A percentile compares a stretch with the other conserved stretches of the same genome.
These are phyloP conservation scores for Plestiodon gilberti DNA, from an alignment of 2,113 vertebrate species.

Conservation along the genomic window DNA sequence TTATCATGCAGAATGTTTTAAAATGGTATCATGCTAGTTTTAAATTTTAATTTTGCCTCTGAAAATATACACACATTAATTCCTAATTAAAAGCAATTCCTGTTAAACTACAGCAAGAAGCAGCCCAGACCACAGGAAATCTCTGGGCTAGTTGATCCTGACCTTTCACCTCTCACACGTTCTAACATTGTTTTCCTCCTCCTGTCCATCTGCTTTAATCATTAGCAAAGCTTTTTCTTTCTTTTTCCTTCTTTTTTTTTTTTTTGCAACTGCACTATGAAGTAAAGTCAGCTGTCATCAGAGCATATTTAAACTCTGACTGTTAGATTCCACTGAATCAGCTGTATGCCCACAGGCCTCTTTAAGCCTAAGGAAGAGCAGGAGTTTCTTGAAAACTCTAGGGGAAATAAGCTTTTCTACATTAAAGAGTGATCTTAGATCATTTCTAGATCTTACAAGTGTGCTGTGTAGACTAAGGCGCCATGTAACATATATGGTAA, in stretches of 20 bases:
- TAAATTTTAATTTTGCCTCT: conserved; percentile 66
- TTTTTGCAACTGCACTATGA: conserved; percentile 73
- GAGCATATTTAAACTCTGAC: conserved; percentile 80
- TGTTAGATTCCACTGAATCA: conserved; percentile 79
- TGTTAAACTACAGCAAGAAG: conserved; percentile 73
- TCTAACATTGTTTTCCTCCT: conserved; percentile 80
- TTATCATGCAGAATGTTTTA: neutral
- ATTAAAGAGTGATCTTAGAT: conserved; percentile 49
- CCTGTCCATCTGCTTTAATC: conserved; percentile 84
- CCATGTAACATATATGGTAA: rapidly evolving
- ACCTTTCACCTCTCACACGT: conserved; percentile 84
- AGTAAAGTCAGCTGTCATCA: conserved; percentile 83
- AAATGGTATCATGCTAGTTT: neutral
- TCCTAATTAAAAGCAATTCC: conserved; percentile 74
- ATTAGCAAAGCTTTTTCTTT: conserved; percentile 73
- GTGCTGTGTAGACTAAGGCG: conserved; percentile 34
- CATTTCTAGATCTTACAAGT: conserved; percentile 20
- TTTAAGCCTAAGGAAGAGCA: conserved; percentile 75
- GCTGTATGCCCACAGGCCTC: conserved; percentile 76
- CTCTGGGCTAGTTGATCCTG: conserved; percentile 78
- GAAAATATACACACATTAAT: conserved; percentile 70
- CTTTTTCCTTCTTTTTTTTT: conserved; percentile 50
- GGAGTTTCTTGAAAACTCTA: conserved; percentile 60
- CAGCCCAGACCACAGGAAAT: conserved; percentile 83
- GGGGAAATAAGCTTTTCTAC: conserved; percentile 40